Evolutionary conservation across 2,888 invertebrate species (phyloP).

Genomic region (Drosophila villosipedis): DNA sequence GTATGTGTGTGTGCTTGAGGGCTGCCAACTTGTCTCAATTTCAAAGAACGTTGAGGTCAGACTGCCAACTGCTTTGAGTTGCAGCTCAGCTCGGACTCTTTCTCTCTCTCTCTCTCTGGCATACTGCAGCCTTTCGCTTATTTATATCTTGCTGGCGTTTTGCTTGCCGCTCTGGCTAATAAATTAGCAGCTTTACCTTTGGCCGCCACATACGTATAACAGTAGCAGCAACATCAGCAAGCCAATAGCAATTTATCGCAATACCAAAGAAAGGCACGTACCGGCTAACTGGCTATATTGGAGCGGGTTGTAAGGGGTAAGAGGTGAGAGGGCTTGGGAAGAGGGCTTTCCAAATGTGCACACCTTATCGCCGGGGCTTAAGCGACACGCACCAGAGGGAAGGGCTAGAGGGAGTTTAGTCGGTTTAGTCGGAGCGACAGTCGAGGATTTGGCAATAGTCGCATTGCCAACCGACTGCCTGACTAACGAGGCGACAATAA

Average conservation of each 20-base stretch:
- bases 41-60: constrained; percentile 45
- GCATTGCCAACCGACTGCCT: constrained; percentile 39
- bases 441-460: constrained; percentile 69
- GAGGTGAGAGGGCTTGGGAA: background rate
- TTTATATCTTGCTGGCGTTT: constrained; percentile 70
- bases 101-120: background rate
- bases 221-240: constrained; percentile 31
- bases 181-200: constrained; percentile 82
- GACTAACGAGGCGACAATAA: constrained; percentile 78
- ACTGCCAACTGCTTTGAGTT: constrained; percentile 38
- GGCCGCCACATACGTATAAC: constrained; percentile 40
- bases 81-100: constrained; percentile 2
- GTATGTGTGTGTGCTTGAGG: constrained; percentile 18
- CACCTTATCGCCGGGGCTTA: constrained; percentile 79
- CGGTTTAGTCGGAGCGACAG: constrained; percentile 19
- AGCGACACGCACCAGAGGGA: constrained; percentile 63
- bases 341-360: constrained; percentile 63
- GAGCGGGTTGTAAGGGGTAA: background rate
- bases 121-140: constrained; percentile 47
- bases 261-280: constrained; percentile 70
- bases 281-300: constrained; percentile 13
- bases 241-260: constrained; percentile 80
- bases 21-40: constrained; percentile 48
- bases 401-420: constrained; percentile 7
- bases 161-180: constrained; percentile 73